phyloP scores from a whole-genome alignment of 2,888 invertebrate species.

The Euclidia mi region DNA sequence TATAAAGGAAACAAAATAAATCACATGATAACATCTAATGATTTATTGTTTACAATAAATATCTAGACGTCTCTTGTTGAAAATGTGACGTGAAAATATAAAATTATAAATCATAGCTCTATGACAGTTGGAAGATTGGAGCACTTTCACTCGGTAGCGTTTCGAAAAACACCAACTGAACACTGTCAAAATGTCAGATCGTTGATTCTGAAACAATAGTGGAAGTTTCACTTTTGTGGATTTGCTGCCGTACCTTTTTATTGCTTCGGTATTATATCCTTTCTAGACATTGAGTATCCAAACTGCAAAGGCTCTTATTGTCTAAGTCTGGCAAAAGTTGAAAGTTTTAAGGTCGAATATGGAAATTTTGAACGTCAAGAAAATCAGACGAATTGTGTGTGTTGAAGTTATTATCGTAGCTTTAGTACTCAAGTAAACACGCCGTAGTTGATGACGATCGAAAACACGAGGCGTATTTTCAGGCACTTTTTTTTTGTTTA shows the following conservation, averaged over 20 bases:
- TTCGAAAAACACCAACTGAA: constrained; percentile 13
- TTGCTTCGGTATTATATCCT: too few species aligned
- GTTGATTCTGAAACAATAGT: constrained; percentile 28
- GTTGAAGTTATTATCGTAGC: too few species aligned
- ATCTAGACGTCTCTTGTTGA: constrained; percentile 6
- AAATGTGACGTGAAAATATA: constrained; percentile 24
- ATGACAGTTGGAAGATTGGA: constrained; percentile 22
- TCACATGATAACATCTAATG: neutral
- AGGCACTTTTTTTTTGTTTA: too few species aligned
- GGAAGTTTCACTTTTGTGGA: constrained; percentile 9
- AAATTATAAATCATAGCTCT: constrained; percentile 10
- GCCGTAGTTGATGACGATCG: too few species aligned
- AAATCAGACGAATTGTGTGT: too few species aligned
- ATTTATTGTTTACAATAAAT: neutral
- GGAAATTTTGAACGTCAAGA: too few species aligned
- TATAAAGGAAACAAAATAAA: neutral
- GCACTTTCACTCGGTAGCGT: constrained; percentile 30
- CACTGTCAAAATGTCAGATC: constrained; percentile 20
- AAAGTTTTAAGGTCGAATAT: too few species aligned
- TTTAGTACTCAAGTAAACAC: too few species aligned
- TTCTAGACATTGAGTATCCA: too few species aligned
- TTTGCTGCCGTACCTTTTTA: constrained; percentile 1
- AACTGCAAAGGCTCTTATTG: too few species aligned
- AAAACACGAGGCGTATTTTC: too few species aligned
- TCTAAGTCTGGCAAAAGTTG: too few species aligned